A percentile compares a stretch with the other conserved stretches of the same genome.
Evolutionary conservation across 2,797 vertebrate species (phyloP).

Genomic region (Microctenopoma stevenorrisi): DNA sequence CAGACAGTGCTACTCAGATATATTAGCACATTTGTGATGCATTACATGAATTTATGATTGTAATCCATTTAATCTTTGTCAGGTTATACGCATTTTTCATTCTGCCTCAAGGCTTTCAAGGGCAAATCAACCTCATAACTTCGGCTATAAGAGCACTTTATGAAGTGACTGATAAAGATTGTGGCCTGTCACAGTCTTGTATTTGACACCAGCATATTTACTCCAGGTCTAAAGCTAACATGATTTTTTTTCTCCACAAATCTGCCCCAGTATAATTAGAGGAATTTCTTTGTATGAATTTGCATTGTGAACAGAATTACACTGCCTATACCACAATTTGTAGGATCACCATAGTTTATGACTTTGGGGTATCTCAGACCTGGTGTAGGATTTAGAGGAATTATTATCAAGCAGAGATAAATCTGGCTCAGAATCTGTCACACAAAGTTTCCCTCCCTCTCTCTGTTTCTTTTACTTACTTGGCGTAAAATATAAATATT

Average conservation of each 20-base stretch:
- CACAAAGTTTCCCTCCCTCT: neutral
- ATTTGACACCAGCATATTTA: slow-evolving; percentile 27
- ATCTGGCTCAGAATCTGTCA: slow-evolving; percentile 22
- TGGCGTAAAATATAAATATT: slow-evolving; percentile 8
- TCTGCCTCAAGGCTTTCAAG: slow-evolving; percentile 31
- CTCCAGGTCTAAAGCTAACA: slow-evolving; percentile 20
- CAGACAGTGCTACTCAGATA: neutral
- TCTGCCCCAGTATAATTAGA: slow-evolving; percentile 3
- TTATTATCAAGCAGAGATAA: slow-evolving; percentile 46
- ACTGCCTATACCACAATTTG: slow-evolving; percentile 15
- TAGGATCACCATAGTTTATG: slow-evolving; percentile 39
- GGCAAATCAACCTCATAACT: slow-evolving; percentile 44
- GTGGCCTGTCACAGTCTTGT: slow-evolving; percentile 29
- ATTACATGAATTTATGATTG: slow-evolving; percentile 46
- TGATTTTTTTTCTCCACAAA: neutral
- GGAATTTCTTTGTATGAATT: slow-evolving; percentile 22
- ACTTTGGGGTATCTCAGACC: slow-evolving; percentile 27
- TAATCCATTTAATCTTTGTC: slow-evolving; percentile 46
- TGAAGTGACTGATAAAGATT: slow-evolving; percentile 28
- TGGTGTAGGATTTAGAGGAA: slow-evolving; percentile 35
- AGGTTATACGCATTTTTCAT: slow-evolving; percentile 34
- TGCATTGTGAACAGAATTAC: slow-evolving; percentile 5
- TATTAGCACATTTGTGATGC: slow-evolving; percentile 11
- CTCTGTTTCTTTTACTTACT: neutral
- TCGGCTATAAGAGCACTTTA: slow-evolving; percentile 16